phyloP scores from a whole-genome alignment of 2,113 vertebrate genomes.

The Fulica atra region DNA sequence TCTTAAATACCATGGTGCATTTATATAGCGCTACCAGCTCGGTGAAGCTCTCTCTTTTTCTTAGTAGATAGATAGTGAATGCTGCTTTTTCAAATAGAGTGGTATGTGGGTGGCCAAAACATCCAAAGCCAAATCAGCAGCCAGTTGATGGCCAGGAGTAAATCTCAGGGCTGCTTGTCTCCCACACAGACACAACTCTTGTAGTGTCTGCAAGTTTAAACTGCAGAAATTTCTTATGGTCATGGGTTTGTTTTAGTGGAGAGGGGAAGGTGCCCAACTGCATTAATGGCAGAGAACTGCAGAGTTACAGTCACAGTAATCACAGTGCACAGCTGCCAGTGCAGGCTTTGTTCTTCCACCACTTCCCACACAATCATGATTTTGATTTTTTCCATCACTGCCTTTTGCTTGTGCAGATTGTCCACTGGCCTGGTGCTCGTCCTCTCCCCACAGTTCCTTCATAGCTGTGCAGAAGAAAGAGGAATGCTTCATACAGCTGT shows the following conservation, averaged over 20 bases:
- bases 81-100: neutral
- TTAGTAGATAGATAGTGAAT: neutral
- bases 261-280: constrained; percentile 3
- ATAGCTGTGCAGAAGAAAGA: constrained; percentile 46
- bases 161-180: neutral
- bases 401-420: constrained; percentile 59
- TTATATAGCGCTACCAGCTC: neutral
- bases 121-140: neutral
- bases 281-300: constrained; percentile 71
- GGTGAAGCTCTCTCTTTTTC: neutral
- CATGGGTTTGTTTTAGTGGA: neutral
- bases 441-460: constrained; percentile 71
- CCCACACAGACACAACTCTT: neutral
- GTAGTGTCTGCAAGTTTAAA: neutral
- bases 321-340: constrained; percentile 70
- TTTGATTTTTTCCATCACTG: constrained; percentile 29
- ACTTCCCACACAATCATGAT: constrained; percentile 60
- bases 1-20: neutral
- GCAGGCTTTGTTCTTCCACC: constrained; percentile 51
- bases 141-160: neutral
- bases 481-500: neutral
- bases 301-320: constrained; percentile 46
- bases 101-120: neutral
- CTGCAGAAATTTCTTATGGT: neutral
- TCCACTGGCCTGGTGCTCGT: constrained; percentile 57